These are phyloP conservation scores for Adoxophyes honmai DNA, from an alignment of 1,140 invertebrate species.

Conservation along the genomic window DNA sequence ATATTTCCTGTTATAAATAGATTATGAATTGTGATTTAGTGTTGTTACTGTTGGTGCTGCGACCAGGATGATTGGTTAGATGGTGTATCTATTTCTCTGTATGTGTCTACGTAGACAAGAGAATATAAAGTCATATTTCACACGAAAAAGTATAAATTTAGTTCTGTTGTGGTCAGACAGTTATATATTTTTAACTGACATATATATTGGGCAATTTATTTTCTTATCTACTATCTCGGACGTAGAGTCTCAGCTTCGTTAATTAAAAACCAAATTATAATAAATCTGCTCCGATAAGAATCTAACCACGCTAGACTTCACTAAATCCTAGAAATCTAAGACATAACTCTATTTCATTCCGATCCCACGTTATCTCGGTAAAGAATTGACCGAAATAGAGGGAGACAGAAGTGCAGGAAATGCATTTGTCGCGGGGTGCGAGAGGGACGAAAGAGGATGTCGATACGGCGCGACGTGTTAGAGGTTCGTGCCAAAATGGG, in stretches of 20 bases:
- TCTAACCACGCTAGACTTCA: constrained; percentile 4
- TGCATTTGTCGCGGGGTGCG: constrained; percentile 10
- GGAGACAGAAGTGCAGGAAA: neutral
- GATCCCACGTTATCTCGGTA: constrained; percentile 31
- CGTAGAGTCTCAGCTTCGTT: neutral
- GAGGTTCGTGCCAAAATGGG: constrained; percentile 28
- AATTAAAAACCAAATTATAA: constrained; percentile 6
- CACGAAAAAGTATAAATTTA: too few species aligned
- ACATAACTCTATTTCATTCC: constrained; percentile 16
- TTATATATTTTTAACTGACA: too few species aligned
- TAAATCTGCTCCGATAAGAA: neutral
- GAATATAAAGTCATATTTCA: too few species aligned
- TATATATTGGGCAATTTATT: too few species aligned
- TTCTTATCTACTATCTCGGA: too few species aligned
- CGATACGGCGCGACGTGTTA: constrained; percentile 20
- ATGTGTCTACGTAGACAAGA: too few species aligned
- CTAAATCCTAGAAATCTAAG: constrained; percentile 18
- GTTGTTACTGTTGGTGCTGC: too few species aligned
- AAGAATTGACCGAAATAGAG: constrained; percentile 25
- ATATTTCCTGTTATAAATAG: too few species aligned
- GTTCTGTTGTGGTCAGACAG: too few species aligned
- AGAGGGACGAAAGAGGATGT: constrained; percentile 20
- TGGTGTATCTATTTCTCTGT: too few species aligned
- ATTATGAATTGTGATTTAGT: too few species aligned
- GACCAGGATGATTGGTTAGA: too few species aligned